These are phyloP conservation scores for Protaetia brevitarsis DNA, from an alignment of 1,140 invertebrate genomes.

Conservation along the genomic window DNA sequence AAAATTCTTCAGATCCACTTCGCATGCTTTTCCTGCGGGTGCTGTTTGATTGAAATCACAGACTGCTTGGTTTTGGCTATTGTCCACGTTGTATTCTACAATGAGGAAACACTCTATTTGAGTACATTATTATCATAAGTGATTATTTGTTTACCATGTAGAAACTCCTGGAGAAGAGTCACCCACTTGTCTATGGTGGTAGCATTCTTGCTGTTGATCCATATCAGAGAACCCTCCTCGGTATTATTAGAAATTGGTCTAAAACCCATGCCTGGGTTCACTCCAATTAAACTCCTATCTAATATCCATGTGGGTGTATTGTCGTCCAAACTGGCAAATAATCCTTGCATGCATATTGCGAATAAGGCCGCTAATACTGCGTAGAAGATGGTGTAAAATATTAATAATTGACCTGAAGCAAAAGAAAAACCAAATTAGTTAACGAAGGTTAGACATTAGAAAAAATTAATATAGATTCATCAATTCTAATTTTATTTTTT, in stretches of 20 bases:
- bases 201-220: slow-evolving; percentile 67
- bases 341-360: slow-evolving; percentile 75
- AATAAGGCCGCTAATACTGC: slow-evolving; percentile 73
- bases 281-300: slow-evolving; percentile 75
- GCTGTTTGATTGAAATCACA: slow-evolving; percentile 63
- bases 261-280: slow-evolving; percentile 88
- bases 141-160: slow-evolving; percentile 58
- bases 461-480: too few species aligned
- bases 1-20: slow-evolving; percentile 62
- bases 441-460: background rate
- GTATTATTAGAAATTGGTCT: slow-evolving; percentile 71
- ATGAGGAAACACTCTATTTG: slow-evolving; percentile 30
- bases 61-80: slow-evolving; percentile 59
- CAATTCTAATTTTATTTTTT: background rate
- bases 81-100: slow-evolving; percentile 58
- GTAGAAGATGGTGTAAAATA: slow-evolving; percentile 88
- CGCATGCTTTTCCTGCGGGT: slow-evolving; percentile 62
- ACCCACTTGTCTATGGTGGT: slow-evolving; percentile 67
- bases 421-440: slow-evolving; percentile 18
- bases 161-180: slow-evolving; percentile 63
- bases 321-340: slow-evolving; percentile 69
- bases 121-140: background rate
- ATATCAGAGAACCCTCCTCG: slow-evolving; percentile 81
- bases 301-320: slow-evolving; percentile 70
- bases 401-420: slow-evolving; percentile 65